Evolutionary conservation across 2,888 invertebrate species (phyloP), one percentile per base, ranked within the genome.

Genomic region (Orgyia antiqua): DNA sequence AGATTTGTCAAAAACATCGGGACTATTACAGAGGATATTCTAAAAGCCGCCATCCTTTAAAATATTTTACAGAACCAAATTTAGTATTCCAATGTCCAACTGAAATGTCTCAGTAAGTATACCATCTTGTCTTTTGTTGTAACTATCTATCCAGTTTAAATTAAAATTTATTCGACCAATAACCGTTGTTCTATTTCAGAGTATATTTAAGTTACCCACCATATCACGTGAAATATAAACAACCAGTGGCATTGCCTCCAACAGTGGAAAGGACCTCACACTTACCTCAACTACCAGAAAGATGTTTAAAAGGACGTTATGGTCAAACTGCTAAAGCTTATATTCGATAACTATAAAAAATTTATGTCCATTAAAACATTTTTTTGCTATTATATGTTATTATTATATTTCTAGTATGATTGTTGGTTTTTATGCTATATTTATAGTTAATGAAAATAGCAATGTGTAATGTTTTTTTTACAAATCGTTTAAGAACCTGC

Each of bases 21-120:
- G 87, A 89, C 47, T 88, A 87, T 63, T 89, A 90, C 49, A 88
- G 77, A 63, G 89, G 89, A 37, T 80, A 83, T 42, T 77, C 88
- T 7, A 83, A 87, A 28, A 47, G 65, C n/a, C 57, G 87, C 34
- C 89, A 90, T 62, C 89, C 89, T 1, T 52, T 89, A 18, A 58
- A 68, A 33, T 89, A 83, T 49, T 91, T 90, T 63, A 75, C 62
- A 46, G 65, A 70, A 7, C 57, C 76, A 3, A 53, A 77, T 28
- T 88, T 80, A 48, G 41, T 45, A 29, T 88, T 75, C 56, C 89
- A 89, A 47, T 89, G 88, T 57, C 83, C 89, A 9, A 58, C 77
- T 36, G 87, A 88, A 59, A 87, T 88, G 52, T 52, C 76, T 18
- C 37, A 55, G 76, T 77, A 56, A 61, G 66, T 20, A 20, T 20